A percentile compares a stretch with the other conserved stretches of the same genome.
These are phyloP conservation scores for Uropsilus gracilis DNA, from an alignment of 2,113 vertebrate genomes.

Conservation along the genomic window DNA sequence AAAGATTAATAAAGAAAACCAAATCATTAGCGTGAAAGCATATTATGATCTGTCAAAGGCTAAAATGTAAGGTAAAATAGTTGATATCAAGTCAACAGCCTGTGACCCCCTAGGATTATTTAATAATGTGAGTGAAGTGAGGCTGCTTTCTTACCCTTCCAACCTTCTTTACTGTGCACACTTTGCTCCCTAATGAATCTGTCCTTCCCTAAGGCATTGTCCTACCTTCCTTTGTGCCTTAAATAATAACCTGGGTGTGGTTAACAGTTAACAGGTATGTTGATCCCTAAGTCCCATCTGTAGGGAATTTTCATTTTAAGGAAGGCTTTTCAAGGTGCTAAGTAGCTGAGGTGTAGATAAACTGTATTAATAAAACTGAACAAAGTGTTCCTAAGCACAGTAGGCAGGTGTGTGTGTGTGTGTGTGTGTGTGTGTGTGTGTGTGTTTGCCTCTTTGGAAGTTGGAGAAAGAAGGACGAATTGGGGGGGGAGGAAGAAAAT, in stretches of 20 bases:
- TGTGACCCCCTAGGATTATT: not conserved
- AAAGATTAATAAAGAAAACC: constrained; percentile 39
- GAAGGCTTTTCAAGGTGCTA: constrained; percentile 7
- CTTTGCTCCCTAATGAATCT: not conserved
- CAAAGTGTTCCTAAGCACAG: not conserved
- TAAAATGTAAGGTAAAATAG: constrained; percentile 23
- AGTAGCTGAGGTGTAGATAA: not conserved
- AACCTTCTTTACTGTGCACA: not conserved
- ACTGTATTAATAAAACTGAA: not conserved
- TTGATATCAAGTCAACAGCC: not conserved
- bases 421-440: not conserved
- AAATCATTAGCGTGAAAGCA: constrained; percentile 21
- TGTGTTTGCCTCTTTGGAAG: not conserved
- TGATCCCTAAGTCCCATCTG: not conserved
- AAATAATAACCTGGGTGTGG: not conserved
- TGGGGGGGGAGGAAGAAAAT: not conserved
- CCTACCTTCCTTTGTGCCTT: not conserved
- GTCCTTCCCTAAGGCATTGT: not conserved
- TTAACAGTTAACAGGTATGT: not conserved
- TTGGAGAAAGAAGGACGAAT: not conserved
- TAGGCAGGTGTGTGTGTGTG: not conserved
- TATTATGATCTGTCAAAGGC: not conserved
- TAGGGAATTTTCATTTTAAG: not conserved
- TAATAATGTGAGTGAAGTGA: not conserved
- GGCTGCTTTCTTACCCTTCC: not conserved